Base-by-base conservation (phyloP, 2,797 vertebrate species). In the Calcarius lapponicus region DNA sequence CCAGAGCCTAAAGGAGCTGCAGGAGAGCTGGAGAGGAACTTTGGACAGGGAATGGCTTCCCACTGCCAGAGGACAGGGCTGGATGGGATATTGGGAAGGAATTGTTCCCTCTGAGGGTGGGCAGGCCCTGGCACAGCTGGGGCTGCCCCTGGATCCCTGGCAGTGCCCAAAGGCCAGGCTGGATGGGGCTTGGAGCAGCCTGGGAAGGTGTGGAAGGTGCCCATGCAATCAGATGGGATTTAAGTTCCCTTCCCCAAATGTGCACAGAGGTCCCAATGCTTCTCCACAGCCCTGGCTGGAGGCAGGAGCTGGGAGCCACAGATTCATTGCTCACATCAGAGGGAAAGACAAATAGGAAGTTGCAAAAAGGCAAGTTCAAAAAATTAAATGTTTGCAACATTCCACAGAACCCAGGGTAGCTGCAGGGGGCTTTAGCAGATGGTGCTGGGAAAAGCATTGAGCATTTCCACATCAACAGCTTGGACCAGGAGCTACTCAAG, bases 211-310 rank as follows among this genome's bases (percentile, higher is more conserved):
- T 7, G 40, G 26, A 47, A 67, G 18, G 51, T 67, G 43, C 17
- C 45, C 29, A 25, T 17, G 73, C 48, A 34, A 70, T 42, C 9
- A 34, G 50, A 78, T 42, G 42, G 21, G 48, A 62, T 22, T 70
- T 34, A 13, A 56, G 6, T 47, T 47, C 40, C 48, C 40, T 78
- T 61, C 40, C 48, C 65, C 26, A 56, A 0, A 0, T 8, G 6
- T 34, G n/a, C 47, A 8, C 34, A 31, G 6, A 25, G 26, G 20
- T 28, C 29, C 4, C 48, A 42, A 21, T 1, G 19, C 11, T 34
- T 20, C 60, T 11, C 18, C 69, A 20, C 0, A 0, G 56, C 60
- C 3, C 2, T 1, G 21, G 18, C 9, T 22, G 19, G 5, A 54
- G 72, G 24, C 7, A 13, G 76, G 67, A 62, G 26, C 7, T 13